These are phyloP conservation scores for Catagonus wagneri DNA, from an alignment of 2,113 vertebrate species.

Conservation along the genomic window DNA sequence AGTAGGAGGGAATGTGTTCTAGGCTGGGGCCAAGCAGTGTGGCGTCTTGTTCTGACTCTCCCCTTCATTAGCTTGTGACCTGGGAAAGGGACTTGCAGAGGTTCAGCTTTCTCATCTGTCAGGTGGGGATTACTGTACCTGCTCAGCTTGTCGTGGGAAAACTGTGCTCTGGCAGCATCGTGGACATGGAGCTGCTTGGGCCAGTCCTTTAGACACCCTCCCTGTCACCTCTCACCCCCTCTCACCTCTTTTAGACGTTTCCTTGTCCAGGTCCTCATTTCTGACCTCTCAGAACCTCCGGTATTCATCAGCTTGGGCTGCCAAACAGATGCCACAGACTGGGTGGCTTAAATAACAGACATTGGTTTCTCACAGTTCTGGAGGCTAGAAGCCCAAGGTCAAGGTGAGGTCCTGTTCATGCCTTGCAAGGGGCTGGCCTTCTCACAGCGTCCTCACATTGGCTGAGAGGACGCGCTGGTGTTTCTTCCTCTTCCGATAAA, in stretches of 20 bases:
- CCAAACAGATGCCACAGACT: not conserved
- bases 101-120: not conserved
- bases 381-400: not conserved
- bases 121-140: not conserved
- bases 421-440: not conserved
- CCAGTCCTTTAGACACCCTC: not conserved
- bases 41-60: not conserved
- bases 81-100: not conserved
- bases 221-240: not conserved
- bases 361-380: not conserved
- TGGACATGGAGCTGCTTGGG: not conserved
- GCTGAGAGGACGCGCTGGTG: not conserved
- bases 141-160: not conserved
- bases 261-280: not conserved
- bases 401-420: not conserved
- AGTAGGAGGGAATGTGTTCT: not conserved
- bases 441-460: not conserved
- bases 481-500: not conserved
- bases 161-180: not conserved
- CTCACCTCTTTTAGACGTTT: not conserved
- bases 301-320: not conserved
- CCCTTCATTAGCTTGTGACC: not conserved
- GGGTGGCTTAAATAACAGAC: not conserved
- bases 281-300: not conserved
- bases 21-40: not conserved